Evolutionary conservation across 1,140 invertebrate genomes (phyloP), one percentile per base, ranked within the genome.

Genomic region (Sminthurides bifidus): DNA sequence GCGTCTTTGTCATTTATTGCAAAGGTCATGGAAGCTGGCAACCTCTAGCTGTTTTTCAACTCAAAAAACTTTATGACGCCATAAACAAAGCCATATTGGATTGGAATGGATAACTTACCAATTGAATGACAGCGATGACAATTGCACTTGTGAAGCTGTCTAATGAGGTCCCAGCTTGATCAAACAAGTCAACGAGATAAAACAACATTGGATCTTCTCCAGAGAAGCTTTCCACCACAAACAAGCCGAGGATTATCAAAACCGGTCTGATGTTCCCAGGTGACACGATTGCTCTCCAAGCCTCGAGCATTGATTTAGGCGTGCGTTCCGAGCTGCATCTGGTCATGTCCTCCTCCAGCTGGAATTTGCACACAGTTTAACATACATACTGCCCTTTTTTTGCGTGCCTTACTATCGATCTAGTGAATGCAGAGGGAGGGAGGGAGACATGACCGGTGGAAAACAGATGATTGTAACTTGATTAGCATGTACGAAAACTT

Each of bases 61-160:
- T 37, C 33, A 37, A 12, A 37, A 43, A n/a, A 14, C 21, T 43
- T 43, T 43, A 8, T 43, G 19, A 43, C 14, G 8, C 10, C 14
- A 43, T 10, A 43, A n/a, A 35, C n/a, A 35, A 10, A 35, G 8
- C n/a, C n/a, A 10, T 35, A 35, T 35, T 43, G 24, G n/a, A n/a
- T n/a, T 43, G 6, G 8, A 43, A 43, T 17, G 6, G n/a, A 10
- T 10, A 35, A 35, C 66, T 63, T 12, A 76, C 17, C 12, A 76
- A 55, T 45, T 76, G 76, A 4, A 74, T 46, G 0, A 74, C 17
- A 0, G 80, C 81, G 27, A 77, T 65, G 30, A 74, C 66, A 33
- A 76, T 73, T 26, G 73, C 65, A 12, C 62, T 62, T 4, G 61
- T n/a, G 24, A 63, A 58, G 8, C 65, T 59, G 30, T 71, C 58